Conservation (phyloP, 2,113 vertebrate species). For the Brachypodius melanocephalos region DNA sequence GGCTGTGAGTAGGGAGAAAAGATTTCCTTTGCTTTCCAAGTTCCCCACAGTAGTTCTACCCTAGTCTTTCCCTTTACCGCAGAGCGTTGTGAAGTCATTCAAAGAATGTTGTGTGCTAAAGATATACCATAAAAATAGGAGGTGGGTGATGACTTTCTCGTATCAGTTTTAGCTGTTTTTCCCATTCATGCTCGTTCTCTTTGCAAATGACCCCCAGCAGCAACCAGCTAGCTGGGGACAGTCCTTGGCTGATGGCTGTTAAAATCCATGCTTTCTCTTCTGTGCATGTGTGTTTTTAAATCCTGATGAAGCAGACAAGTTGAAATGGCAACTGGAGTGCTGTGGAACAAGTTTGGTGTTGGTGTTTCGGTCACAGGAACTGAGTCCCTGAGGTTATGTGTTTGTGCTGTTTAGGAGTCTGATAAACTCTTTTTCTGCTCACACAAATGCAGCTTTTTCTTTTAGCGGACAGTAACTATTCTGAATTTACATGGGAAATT, state of each 20-base stretch:
- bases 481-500: slow-evolving; percentile 40
- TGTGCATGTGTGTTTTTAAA: background rate
- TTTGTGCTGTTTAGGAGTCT: background rate
- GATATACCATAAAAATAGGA: background rate
- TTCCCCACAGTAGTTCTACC: background rate
- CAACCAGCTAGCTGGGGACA: background rate
- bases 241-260: background rate
- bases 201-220: background rate
- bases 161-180: background rate
- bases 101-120: slow-evolving; percentile 26
- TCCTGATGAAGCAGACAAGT: background rate
- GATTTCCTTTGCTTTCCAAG: slow-evolving; percentile 18
- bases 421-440: background rate
- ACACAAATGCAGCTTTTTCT: background rate
- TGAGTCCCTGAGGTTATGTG: background rate
- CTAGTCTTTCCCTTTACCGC: slow-evolving; percentile 14
- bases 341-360: background rate
- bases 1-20: background rate
- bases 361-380: background rate
- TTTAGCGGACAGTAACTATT: background rate
- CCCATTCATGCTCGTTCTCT: background rate
- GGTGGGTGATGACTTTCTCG: background rate
- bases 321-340: background rate
- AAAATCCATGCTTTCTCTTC: background rate
- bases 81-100: background rate